These are phyloP conservation scores for Leistus spinibarbis DNA, from an alignment of 2,888 invertebrate species.

Conservation along the genomic window DNA sequence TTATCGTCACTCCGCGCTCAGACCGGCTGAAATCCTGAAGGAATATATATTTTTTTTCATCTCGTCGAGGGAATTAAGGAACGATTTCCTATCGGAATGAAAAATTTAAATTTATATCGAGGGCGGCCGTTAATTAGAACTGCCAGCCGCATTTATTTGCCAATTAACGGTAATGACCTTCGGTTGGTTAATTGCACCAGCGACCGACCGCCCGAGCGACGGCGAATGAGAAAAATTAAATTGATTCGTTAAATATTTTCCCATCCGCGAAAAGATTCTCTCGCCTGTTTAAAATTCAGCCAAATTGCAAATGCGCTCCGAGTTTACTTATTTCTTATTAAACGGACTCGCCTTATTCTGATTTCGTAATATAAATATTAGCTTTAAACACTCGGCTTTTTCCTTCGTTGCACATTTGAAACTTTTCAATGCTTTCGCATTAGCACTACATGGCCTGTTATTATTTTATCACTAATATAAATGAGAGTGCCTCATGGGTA, in stretches of 20 bases:
- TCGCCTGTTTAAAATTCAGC: constrained; percentile 28
- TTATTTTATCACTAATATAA: too few relatives aligned
- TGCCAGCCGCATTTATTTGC: constrained; percentile 36
- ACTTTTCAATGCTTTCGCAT: too few relatives aligned
- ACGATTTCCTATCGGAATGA: constrained; percentile 18
- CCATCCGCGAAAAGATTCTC: constrained; percentile 18
- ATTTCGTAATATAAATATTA: too few relatives aligned
- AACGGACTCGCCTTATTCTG: neutral
- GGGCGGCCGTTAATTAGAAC: constrained; percentile 19
- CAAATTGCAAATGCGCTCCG: constrained; percentile 20
- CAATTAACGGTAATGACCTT: constrained; percentile 39
- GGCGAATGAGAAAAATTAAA: constrained; percentile 29
- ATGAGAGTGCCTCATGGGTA: too few relatives aligned
- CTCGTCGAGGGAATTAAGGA: constrained; percentile 18
- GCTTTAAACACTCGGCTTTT: too few relatives aligned
- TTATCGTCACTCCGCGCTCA: neutral
- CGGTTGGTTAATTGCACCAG: constrained; percentile 29
- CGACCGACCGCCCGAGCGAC: constrained; percentile 2
- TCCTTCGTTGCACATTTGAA: too few relatives aligned
- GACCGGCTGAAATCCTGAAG: neutral
- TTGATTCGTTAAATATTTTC: constrained; percentile 38
- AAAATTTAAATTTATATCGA: constrained; percentile 32
- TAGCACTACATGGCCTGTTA: too few relatives aligned
- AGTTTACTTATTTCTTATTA: constrained; percentile 27
- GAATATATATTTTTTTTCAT: constrained; percentile 9